Base-by-base conservation (phyloP, 2,797 vertebrate genomes). In the Distichodus sexfasciatus region DNA sequence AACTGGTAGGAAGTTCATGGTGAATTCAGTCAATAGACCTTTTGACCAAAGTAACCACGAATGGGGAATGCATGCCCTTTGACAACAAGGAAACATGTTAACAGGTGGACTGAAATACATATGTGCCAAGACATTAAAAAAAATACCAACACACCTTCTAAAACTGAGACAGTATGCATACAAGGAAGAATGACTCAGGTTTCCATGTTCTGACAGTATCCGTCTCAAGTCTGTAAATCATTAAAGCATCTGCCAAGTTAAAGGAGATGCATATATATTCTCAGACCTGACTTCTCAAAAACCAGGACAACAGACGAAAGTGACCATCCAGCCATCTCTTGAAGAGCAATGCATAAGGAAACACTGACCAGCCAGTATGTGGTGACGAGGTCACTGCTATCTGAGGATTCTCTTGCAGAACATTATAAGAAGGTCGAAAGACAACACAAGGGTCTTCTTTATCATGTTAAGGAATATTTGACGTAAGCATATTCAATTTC, bases 361-460 rank as follows among this genome's bases (percentile, higher is more conserved):
- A 80, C 88, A 40, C 66, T 86, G 3, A 91, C 90, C 15, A 92
- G 85, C 69, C 90, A 85, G 24, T 95, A 94, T 14, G 28, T 87
- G 36, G 86, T 95, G 71, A 62, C 84, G 76, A 88, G 94, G 72
- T 83, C 84, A 0, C 83, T 93, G 17, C 95, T 93, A 71, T 94
- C 93, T 0, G 89, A 93, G 79, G 90, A 91, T 60, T 66, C 74
- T 7, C 94, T 96, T 36, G 75, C 74, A 1, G 83, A 89, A 75
- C 85, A 93, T 3, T 73, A 95, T 55, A 76, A 88, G 79, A 95
- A 88, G 74, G 66, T 88, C 66, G 3, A 76, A 0, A 90, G 94
- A 82, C 61, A 44, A 48, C 93, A 81, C 55, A 96, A 94, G 87
- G 88, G 84, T 1, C 68, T 87, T 51, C 55, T 76, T 81, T 85